A percentile compares a stretch with the other conserved stretches of the same genome.
These are phyloP conservation scores for Bombus fervidus DNA, from an alignment of 1,140 invertebrate genomes.

Conservation along the genomic window DNA sequence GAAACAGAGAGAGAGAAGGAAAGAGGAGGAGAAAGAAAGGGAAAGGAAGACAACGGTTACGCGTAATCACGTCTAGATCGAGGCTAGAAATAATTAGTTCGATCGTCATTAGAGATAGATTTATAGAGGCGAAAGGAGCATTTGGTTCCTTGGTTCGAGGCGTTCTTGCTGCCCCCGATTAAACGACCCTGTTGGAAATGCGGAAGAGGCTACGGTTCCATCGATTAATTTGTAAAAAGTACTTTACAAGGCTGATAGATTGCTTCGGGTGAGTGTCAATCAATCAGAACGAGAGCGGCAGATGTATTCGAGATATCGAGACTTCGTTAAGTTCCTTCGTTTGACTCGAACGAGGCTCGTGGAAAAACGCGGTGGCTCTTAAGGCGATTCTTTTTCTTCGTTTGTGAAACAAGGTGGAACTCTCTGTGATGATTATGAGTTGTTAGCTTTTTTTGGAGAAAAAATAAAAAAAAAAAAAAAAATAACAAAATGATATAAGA, in stretches of 20 bases:
- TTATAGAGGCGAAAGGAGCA: constrained; percentile 39
- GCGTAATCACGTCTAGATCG: constrained; percentile 49
- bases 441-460: not conserved
- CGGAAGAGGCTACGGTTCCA: not conserved
- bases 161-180: constrained; percentile 21
- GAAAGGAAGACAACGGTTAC: constrained; percentile 12
- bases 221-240: constrained; percentile 49
- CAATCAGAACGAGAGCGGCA: constrained; percentile 1
- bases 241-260: constrained; percentile 15
- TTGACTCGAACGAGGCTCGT: not conserved
- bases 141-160: not conserved
- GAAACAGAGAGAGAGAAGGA: not conserved
- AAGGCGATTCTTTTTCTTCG: not conserved
- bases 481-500: not conserved
- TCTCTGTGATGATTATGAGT: not conserved
- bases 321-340: not conserved
- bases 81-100: constrained; percentile 61
- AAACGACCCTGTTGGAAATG: constrained; percentile 24
- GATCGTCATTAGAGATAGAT: constrained; percentile 59
- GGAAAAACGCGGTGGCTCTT: not conserved
- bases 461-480: too few species aligned
- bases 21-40: not conserved
- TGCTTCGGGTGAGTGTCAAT: constrained; percentile 27
- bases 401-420: not conserved
- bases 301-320: constrained; percentile 2